A percentile compares a stretch with the other conserved stretches of the same genome.
Evolutionary conservation across 2,113 vertebrate species (phyloP).

Genomic region (Cyrtonyx montezumae): DNA sequence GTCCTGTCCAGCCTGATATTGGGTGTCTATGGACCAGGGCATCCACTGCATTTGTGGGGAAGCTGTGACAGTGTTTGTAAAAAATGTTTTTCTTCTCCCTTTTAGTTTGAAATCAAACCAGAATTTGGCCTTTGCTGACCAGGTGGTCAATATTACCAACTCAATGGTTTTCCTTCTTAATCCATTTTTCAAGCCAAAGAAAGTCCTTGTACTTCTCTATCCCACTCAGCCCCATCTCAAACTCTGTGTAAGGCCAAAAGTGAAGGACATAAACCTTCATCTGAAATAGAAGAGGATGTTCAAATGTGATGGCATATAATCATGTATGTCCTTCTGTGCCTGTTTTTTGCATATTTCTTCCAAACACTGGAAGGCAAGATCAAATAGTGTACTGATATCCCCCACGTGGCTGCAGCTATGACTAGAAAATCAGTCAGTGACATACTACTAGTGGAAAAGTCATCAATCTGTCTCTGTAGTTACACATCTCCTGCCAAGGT

Average conservation of each 20-base stretch:
- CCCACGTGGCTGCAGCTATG: background rate
- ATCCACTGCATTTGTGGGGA: too few relatives aligned
- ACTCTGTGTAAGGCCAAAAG: background rate
- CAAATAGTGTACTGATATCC: background rate
- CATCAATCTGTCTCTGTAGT: slow-evolving; percentile 16
- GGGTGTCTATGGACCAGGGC: too few relatives aligned
- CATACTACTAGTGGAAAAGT: background rate
- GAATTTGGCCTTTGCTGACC: background rate
- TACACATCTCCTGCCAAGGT: background rate
- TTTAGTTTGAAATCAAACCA: background rate
- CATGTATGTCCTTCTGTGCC: background rate
- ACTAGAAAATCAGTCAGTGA: background rate
- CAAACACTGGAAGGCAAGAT: background rate
- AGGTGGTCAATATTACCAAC: background rate
- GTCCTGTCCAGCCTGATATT: too few relatives aligned
- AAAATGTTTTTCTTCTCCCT: too few relatives aligned
- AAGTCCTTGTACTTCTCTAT: background rate
- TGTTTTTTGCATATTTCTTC: background rate
- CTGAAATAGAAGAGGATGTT: background rate
- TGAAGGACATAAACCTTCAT: background rate
- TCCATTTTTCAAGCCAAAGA: background rate
- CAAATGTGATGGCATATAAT: background rate
- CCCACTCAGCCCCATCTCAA: background rate
- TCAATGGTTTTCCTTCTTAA: background rate
- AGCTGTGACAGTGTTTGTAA: too few relatives aligned